These are phyloP conservation scores for Zapus hudsonius DNA, from an alignment of 2,113 vertebrate species.

Conservation along the genomic window DNA sequence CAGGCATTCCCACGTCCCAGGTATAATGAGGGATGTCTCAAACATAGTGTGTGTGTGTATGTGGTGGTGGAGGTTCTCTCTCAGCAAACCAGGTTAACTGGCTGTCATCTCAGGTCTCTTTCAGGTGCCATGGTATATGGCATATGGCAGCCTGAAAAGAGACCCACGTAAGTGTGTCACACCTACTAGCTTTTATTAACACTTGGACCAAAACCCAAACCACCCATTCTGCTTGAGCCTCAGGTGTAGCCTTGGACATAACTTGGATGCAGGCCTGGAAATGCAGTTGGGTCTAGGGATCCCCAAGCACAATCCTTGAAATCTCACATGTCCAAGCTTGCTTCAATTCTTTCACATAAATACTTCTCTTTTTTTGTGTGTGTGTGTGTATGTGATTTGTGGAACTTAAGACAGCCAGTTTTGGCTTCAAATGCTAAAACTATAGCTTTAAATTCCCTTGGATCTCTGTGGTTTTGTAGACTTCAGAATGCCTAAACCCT, in stretches of 20 bases:
- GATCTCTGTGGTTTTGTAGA: not conserved
- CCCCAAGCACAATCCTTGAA: not conserved
- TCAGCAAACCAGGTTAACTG: not conserved
- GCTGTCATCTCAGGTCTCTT: not conserved
- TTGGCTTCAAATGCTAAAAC: slow-evolving; percentile 26
- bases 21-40: not conserved
- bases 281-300: not conserved
- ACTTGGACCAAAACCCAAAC: not conserved
- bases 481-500: slow-evolving; percentile 32
- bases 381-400: slow-evolving; percentile 18
- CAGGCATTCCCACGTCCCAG: not conserved
- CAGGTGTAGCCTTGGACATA: not conserved
- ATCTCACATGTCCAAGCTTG: not conserved
- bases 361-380: not conserved
- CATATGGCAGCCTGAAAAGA: too few relatives aligned
- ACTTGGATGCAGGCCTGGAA: not conserved
- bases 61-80: not conserved
- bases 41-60: too few relatives aligned
- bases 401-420: slow-evolving; percentile 20
- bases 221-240: not conserved
- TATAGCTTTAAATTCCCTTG: slow-evolving; percentile 32
- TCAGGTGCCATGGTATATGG: too few relatives aligned
- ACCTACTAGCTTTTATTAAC: too few relatives aligned
- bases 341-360: not conserved
- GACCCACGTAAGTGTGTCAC: not conserved